Evolutionary conservation across 2,113 vertebrate genomes (phyloP).

Genomic region (Pampusana beccarii): DNA sequence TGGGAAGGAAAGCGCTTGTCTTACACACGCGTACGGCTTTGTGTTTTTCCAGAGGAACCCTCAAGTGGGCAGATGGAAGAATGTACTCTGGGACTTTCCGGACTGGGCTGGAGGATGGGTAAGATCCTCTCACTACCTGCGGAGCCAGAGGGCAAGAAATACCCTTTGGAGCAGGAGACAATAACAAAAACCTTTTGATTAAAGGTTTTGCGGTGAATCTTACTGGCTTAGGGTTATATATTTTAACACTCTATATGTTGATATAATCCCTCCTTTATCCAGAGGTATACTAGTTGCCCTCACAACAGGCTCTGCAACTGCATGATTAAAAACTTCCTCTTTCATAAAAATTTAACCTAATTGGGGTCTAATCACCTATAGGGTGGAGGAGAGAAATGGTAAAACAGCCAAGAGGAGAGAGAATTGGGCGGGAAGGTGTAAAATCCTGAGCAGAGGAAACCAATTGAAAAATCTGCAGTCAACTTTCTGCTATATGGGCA

Average conservation of each 20-base stretch:
- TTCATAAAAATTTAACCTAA: neutral
- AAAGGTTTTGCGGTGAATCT: neutral
- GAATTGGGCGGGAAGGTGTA: neutral
- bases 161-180: neutral
- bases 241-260: neutral
- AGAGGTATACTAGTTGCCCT: neutral
- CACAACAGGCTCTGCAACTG: neutral
- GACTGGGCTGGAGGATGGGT: constrained; percentile 95
- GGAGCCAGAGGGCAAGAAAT: neutral
- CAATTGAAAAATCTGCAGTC: neutral
- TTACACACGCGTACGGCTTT: neutral
- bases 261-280: neutral
- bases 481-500: neutral
- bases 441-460: neutral
- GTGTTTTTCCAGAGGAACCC: constrained; percentile 80
- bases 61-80: constrained; percentile 94
- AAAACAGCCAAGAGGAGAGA: neutral
- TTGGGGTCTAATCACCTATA: neutral
- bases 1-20: neutral
- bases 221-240: neutral
- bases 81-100: constrained; percentile 91
- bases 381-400: neutral
- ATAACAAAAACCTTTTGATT: neutral
- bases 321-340: neutral
- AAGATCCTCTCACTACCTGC: constrained; percentile 1